Conservation (phyloP, 2,113 vertebrate species). For the Morone saxatilis region DNA sequence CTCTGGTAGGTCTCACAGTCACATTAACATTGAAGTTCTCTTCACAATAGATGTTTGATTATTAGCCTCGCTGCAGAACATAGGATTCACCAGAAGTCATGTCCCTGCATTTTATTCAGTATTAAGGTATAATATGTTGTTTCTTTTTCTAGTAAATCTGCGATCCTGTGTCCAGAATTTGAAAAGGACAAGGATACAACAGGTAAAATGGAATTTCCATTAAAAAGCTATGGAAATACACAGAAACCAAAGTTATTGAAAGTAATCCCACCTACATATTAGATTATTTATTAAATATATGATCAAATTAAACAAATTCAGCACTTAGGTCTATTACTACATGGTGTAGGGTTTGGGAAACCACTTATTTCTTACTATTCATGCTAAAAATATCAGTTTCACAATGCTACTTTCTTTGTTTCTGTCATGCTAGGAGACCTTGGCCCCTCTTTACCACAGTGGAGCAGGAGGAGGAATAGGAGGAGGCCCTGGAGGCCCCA, state of each 20-base stretch:
- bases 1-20: conserved; percentile 60
- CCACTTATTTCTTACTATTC: neutral
- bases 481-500: conserved; percentile 48
- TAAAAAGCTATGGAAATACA: neutral
- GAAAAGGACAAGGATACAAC: conserved; percentile 85
- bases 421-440: conserved; percentile 76
- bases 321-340: neutral
- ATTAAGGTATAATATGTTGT: conserved; percentile 14
- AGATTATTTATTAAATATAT: neutral
- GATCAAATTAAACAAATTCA: neutral
- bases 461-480: conserved; percentile 51
- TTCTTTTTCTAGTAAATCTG: conserved; percentile 79
- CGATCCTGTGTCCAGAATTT: conserved; percentile 85
- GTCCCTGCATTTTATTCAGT: neutral
- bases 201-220: conserved; percentile 71
- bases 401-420: conserved; percentile 3
- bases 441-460: conserved; percentile 79
- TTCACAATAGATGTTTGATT: neutral
- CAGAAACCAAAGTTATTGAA: neutral
- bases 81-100: neutral
- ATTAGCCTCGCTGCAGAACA: neutral
- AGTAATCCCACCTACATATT: neutral
- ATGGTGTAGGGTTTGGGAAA: neutral
- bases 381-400: neutral
- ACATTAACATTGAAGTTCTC: neutral